phyloP scores from a whole-genome alignment of 2,888 invertebrate genomes.

The Rapana venosa region DNA sequence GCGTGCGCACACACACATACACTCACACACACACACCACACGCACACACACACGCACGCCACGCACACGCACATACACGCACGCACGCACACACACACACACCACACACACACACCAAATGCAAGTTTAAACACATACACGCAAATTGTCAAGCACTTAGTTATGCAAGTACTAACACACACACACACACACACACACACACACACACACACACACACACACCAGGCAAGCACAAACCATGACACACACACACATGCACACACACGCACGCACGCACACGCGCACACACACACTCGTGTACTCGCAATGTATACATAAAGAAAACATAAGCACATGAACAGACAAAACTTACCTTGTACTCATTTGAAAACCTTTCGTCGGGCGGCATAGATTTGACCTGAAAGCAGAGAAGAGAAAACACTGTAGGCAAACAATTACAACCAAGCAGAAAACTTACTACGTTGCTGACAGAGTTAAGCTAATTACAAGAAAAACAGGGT shows the following conservation, averaged over 20 bases:
- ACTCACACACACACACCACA: slow-evolving; percentile 4
- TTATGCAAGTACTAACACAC: neutral
- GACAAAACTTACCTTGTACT: slow-evolving; percentile 69
- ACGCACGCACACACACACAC: neutral
- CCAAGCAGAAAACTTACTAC: no score
- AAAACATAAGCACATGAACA: neutral
- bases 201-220: neutral
- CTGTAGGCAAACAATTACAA: no score
- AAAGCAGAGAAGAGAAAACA: slow-evolving; percentile 44
- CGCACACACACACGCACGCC: neutral
- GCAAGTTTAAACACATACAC: neutral
- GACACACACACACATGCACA: neutral
- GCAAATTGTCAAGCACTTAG: neutral
- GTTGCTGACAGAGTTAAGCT: no score
- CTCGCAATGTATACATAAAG: no score
- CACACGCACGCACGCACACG: neutral
- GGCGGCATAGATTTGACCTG: slow-evolving; percentile 74
- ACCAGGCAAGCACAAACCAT: slow-evolving; percentile 53
- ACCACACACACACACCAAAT: slow-evolving; percentile 1
- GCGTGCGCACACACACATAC: neutral
- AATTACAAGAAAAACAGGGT: no score
- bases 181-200: neutral
- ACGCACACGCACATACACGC: no score
- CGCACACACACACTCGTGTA: neutral
- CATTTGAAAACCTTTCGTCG: slow-evolving; percentile 76